Conservation (phyloP, 1,140 invertebrate genomes). For the Micrasema minimum region DNA sequence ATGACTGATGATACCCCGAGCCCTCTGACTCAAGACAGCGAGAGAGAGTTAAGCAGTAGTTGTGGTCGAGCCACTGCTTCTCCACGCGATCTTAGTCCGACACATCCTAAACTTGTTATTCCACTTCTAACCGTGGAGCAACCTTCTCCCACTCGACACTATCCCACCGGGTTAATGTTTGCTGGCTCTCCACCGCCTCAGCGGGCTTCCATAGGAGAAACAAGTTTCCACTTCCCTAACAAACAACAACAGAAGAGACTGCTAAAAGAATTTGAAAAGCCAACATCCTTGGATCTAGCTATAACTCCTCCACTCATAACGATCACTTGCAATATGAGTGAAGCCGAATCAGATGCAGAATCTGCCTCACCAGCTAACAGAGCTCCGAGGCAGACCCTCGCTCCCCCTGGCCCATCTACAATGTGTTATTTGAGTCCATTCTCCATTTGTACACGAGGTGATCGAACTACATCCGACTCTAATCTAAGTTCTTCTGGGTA, state of each 20-base stretch:
- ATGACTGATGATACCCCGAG: constrained; percentile 65
- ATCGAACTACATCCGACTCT: constrained; percentile 80
- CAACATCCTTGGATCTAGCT: constrained; percentile 73
- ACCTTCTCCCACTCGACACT: constrained; percentile 68
- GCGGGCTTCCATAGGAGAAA: constrained; percentile 62
- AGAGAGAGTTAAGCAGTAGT: constrained; percentile 63
- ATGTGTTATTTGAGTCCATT: constrained; percentile 83
- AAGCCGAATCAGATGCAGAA: constrained; percentile 78
- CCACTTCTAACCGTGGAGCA: constrained; percentile 72
- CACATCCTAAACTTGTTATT: constrained; percentile 66
- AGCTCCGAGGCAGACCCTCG: constrained; percentile 54
- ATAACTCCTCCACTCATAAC: constrained; percentile 77
- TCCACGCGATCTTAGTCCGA: constrained; percentile 55
- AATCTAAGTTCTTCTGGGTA: constrained; percentile 86
- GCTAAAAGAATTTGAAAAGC: constrained; percentile 69
- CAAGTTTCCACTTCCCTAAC: constrained; percentile 60
- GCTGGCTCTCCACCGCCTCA: constrained; percentile 73
- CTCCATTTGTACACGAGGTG: constrained; percentile 74
- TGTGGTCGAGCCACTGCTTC: constrained; percentile 54
- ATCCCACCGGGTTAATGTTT: constrained; percentile 57
- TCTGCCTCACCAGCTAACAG: constrained; percentile 68
- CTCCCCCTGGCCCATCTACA: constrained; percentile 63
- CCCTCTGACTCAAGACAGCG: constrained; percentile 63
- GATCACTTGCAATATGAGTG: constrained; percentile 78
- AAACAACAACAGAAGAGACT: constrained; percentile 57